These are phyloP conservation scores for Eustalomyia histrio DNA, from an alignment of 2,888 invertebrate genomes.

Conservation along the genomic window DNA sequence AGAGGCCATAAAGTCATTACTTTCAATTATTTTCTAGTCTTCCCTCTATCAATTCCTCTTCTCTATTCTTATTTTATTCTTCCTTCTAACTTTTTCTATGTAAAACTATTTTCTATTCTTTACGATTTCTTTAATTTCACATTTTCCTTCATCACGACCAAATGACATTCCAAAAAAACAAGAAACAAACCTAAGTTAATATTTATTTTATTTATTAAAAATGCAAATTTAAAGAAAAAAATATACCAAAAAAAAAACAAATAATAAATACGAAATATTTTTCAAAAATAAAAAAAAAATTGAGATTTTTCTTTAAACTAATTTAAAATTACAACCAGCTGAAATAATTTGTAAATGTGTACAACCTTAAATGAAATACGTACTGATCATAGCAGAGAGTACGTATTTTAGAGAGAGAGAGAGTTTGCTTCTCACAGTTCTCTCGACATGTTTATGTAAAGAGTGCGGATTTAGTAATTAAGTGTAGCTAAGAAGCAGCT, in stretches of 20 bases:
- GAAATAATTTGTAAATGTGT: not conserved
- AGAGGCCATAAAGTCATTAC: slow-evolving; percentile 50
- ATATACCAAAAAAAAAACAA: slow-evolving; percentile 54
- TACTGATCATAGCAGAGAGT: no score
- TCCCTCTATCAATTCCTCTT: slow-evolving; percentile 10
- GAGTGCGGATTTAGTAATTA: no score
- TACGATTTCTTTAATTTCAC: slow-evolving; percentile 31
- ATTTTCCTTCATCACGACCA: slow-evolving; percentile 68
- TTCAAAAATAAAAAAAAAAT: slow-evolving; percentile 25
- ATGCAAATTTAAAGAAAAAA: slow-evolving; percentile 70
- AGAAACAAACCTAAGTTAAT: slow-evolving; percentile 70
- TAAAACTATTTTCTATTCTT: slow-evolving; percentile 49
- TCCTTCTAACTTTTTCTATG: slow-evolving; percentile 35
- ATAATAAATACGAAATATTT: slow-evolving; percentile 63
- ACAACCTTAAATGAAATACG: no score
- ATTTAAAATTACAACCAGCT: not conserved
- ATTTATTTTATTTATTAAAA: slow-evolving; percentile 78
- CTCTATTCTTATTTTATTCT: slow-evolving; percentile 15
- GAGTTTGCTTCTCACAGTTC: no score
- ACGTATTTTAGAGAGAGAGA: no score
- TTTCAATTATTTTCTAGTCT: slow-evolving; percentile 59
- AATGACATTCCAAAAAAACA: slow-evolving; percentile 72
- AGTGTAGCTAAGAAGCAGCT: no score
- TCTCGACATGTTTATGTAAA: no score
- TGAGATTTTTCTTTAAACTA: not conserved